A percentile compares a stretch with the other conserved stretches of the same genome.
Evolutionary conservation across 53 echinoderm and acorn worm species (phyloP).

Genomic region (Mesocentrotus franciscanus): DNA sequence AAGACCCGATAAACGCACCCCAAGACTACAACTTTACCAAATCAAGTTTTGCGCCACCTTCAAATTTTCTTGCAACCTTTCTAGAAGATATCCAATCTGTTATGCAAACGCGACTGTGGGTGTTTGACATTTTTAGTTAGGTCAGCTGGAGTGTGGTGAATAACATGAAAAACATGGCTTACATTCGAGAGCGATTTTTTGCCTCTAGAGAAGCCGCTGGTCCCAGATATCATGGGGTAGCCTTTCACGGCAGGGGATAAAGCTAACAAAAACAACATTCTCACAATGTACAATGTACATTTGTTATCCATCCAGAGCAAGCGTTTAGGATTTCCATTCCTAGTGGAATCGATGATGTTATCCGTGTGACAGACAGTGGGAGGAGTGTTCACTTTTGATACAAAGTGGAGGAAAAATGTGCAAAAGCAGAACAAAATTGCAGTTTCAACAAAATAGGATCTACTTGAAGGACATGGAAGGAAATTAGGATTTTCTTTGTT

Average conservation of each 20-base stretch:
- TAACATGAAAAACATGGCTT: slow-evolving; percentile 24
- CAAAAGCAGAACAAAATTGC: neutral
- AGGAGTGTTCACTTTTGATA: neutral
- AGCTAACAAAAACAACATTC: slow-evolving; percentile 58
- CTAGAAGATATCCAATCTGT: neutral
- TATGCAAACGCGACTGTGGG: neutral
- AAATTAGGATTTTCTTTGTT: neutral
- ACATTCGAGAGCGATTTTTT: neutral
- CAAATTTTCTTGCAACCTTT: neutral
- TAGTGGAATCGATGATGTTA: slow-evolving; percentile 1
- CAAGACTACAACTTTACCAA: neutral
- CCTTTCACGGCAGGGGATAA: slow-evolving; percentile 42
- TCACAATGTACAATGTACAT: slow-evolving; percentile 29
- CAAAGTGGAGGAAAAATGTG: neutral
- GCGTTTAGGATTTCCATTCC: slow-evolving; percentile 3
- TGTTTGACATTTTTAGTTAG: neutral
- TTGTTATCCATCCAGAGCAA: slow-evolving; percentile 23
- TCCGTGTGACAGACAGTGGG: neutral
- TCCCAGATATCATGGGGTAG: slow-evolving; percentile 6
- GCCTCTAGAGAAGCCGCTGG: neutral
- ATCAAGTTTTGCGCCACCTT: neutral
- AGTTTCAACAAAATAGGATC: neutral
- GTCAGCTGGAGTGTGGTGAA: slow-evolving; percentile 48
- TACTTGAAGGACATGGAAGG: neutral
- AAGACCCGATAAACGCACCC: too few relatives aligned